Percentiles rank a stretch among this genome's conserved stretches.
phyloP scores from a whole-genome alignment of 1,140 invertebrate genomes.

The Campoletis sonorensis region DNA sequence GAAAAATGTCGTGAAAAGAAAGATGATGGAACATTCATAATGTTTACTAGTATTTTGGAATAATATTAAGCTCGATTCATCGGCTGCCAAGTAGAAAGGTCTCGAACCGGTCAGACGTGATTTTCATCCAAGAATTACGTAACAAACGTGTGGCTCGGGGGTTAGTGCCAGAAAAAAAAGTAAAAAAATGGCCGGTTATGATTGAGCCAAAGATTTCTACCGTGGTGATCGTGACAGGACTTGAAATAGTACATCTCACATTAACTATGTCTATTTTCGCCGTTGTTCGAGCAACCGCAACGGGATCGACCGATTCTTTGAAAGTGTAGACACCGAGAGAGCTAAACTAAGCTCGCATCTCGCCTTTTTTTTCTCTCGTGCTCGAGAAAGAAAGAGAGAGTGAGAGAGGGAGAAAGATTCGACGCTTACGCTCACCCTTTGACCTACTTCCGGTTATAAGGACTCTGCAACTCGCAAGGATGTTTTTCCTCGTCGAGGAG shows the following conservation, averaged over 20 bases:
- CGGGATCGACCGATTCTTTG: neutral
- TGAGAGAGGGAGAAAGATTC: neutral
- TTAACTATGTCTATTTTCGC: slow-evolving; percentile 3
- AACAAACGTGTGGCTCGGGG: neutral
- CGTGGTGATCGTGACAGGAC: neutral
- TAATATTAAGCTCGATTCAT: too few relatives aligned
- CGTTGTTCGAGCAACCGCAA: neutral
- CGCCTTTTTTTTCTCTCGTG: neutral
- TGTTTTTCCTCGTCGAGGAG: slow-evolving; percentile 21
- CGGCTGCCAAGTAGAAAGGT: neutral
- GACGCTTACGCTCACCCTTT: slow-evolving; percentile 44
- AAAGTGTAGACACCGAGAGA: neutral
- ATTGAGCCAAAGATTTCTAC: slow-evolving; percentile 6
- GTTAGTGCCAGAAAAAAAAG: neutral
- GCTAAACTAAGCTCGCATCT: neutral
- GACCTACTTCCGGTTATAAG: slow-evolving; percentile 41
- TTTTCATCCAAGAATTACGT: neutral
- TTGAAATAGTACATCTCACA: neutral
- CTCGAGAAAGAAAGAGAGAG: neutral
- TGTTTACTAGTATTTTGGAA: too few relatives aligned
- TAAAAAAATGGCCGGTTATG: neutral
- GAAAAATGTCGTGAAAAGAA: too few relatives aligned
- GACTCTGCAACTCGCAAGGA: slow-evolving; percentile 36
- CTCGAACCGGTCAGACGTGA: neutral
- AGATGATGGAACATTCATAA: too few relatives aligned